Percentiles rank a stretch among this genome's conserved stretches.
These are phyloP conservation scores for Centropristis striata DNA, from an alignment of 2,113 vertebrate species.

Conservation along the genomic window DNA sequence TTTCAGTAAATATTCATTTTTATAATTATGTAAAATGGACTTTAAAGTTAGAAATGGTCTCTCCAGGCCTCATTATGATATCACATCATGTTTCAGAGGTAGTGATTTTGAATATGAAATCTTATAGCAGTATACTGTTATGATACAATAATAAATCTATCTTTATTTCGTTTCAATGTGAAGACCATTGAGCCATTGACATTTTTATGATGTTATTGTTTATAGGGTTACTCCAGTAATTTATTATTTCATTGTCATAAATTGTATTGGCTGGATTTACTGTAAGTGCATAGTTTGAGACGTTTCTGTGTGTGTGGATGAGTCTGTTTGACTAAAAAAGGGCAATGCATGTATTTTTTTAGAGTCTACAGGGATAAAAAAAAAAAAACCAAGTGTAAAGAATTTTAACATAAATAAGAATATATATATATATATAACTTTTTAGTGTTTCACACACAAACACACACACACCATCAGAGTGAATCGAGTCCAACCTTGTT, in stretches of 20 bases:
- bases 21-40: neutral
- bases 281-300: constrained; percentile 33
- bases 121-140: neutral
- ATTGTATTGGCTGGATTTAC: neutral
- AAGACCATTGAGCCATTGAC: neutral
- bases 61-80: too few relatives aligned
- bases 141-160: neutral
- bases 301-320: constrained; percentile 11
- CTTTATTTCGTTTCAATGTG: neutral
- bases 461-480: constrained; percentile 1
- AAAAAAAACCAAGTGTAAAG: constrained; percentile 6
- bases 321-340: neutral
- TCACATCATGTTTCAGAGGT: constrained; percentile 5
- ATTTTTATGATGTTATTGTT: too few relatives aligned
- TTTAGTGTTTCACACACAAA: constrained; percentile 14
- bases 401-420: constrained; percentile 26
- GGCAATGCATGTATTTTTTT: constrained; percentile 2
- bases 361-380: neutral
- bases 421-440: constrained; percentile 10
- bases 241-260: neutral
- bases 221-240: too few relatives aligned
- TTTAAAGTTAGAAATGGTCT: neutral
- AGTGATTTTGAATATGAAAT: neutral
- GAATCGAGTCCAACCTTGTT: neutral
- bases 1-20: neutral